Conservation (phyloP, 2,888 invertebrate genomes). For the Amphipoea oculea region DNA sequence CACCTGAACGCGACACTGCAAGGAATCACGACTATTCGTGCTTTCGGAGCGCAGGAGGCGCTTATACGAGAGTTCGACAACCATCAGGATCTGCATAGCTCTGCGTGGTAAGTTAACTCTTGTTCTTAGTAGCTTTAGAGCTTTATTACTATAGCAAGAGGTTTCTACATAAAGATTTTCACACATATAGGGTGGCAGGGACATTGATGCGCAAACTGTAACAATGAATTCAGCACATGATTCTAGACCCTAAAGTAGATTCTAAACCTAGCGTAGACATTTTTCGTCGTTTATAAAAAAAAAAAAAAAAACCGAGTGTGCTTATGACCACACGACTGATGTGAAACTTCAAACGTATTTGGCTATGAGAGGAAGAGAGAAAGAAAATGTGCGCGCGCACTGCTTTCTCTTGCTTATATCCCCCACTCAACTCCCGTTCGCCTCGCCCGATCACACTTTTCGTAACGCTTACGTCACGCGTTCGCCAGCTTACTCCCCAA, state of each 20-base stretch:
- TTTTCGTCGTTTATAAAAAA: neutral
- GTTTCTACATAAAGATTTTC: neutral
- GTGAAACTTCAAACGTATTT: too few relatives aligned
- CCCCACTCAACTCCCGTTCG: too few relatives aligned
- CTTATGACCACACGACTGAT: too few relatives aligned
- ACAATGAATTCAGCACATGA: neutral
- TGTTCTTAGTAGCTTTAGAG: neutral
- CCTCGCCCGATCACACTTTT: too few relatives aligned
- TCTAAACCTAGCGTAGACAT: neutral
- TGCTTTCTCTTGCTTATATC: too few relatives aligned
- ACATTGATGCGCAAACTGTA: neutral
- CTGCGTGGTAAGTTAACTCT: constrained; percentile 92
- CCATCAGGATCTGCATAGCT: constrained; percentile 96
- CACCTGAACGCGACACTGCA: constrained; percentile 97
- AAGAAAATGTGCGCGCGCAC: too few relatives aligned
- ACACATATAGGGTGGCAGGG: neutral
- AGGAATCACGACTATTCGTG: constrained; percentile 97
- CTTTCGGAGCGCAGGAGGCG: constrained; percentile 95
- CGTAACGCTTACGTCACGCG: too few relatives aligned
- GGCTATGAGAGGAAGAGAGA: too few relatives aligned
- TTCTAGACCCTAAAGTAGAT: too few relatives aligned
- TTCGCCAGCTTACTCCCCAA: too few relatives aligned
- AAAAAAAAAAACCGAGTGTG: too few relatives aligned
- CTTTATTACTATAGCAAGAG: neutral
- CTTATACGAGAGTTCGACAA: constrained; percentile 95